Conservation (phyloP, 2,888 invertebrate genomes). For the Laspeyria flexula region DNA sequence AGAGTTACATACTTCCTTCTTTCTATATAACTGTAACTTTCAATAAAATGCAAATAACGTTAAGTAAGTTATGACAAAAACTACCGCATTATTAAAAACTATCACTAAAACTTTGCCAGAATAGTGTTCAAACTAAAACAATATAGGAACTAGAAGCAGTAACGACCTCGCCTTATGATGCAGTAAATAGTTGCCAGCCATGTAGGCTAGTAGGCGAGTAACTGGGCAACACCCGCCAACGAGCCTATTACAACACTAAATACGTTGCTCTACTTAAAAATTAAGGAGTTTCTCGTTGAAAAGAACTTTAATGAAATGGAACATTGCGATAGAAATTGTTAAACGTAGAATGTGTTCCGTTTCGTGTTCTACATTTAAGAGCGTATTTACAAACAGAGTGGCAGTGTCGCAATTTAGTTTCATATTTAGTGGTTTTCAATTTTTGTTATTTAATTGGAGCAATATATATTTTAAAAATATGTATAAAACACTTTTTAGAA, state of each 20-base stretch:
- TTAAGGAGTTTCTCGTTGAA: slow-evolving; percentile 27
- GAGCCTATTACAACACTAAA: slow-evolving; percentile 40
- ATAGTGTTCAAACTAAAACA: neutral
- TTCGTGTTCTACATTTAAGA: neutral
- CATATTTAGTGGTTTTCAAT: too few relatives aligned
- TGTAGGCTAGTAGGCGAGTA: neutral
- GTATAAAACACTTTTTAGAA: too few relatives aligned
- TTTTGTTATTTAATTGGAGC: too few relatives aligned
- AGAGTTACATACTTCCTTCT: too few relatives aligned
- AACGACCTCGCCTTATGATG: slow-evolving; percentile 8
- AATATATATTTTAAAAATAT: too few relatives aligned
- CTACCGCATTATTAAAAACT: neutral
- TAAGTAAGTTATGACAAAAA: neutral
- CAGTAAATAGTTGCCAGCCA: slow-evolving; percentile 8
- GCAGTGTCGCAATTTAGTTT: too few relatives aligned
- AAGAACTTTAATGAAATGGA: slow-evolving; percentile 28
- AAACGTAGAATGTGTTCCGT: slow-evolving; percentile 14
- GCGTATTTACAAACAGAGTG: neutral
- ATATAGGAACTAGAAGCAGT: slow-evolving; percentile 1
- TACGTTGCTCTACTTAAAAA: slow-evolving; percentile 34
- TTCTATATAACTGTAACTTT: too few relatives aligned
- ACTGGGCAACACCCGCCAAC: slow-evolving; percentile 10
- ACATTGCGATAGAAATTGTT: slow-evolving; percentile 15
- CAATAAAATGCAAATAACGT: too few relatives aligned
- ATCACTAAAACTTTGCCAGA: neutral